Evolutionary conservation across 2,888 invertebrate genomes (phyloP).

Genomic region (Drosophila histrio): DNA sequence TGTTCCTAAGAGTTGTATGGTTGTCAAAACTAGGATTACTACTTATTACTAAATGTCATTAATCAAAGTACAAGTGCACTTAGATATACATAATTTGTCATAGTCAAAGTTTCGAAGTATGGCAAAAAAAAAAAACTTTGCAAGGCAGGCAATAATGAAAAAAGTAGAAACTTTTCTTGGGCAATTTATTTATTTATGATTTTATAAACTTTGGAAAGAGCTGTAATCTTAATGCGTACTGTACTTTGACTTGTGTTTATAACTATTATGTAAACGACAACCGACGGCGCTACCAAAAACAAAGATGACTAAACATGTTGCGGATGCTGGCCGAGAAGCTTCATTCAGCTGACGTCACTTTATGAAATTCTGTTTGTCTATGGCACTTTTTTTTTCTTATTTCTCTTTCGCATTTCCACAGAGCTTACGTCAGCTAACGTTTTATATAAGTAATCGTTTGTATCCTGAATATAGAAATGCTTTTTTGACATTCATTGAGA

Average conservation of each 20-base stretch:
- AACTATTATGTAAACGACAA: conserved; percentile 6
- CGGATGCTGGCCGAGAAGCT: conserved; percentile 39
- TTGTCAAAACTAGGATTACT: neutral
- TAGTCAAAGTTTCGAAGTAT: neutral
- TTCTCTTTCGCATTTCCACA: conserved; percentile 4
- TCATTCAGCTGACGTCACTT: conserved; percentile 56
- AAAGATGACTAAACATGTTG: conserved; percentile 46
- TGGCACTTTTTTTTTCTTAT: conserved; percentile 10
- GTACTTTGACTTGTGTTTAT: conserved; percentile 10
- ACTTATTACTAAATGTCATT: conserved; percentile 21
- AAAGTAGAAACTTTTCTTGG: neutral
- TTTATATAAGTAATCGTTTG: conserved; percentile 40
- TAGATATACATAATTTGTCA: neutral
- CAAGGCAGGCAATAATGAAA: neutral
- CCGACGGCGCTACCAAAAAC: conserved; percentile 18
- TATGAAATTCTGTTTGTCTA: conserved; percentile 22
- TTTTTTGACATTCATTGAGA: conserved; percentile 18
- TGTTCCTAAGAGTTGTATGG: neutral
- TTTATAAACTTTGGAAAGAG: neutral
- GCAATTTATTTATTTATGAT: conserved; percentile 30
- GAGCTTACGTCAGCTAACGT: conserved; percentile 53
- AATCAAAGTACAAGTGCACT: conserved; percentile 32
- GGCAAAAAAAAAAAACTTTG: neutral
- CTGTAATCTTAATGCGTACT: conserved; percentile 22
- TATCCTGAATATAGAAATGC: conserved; percentile 26